A percentile compares a stretch with the other conserved stretches of the same genome.
phyloP scores from a whole-genome alignment of 2,113 vertebrate species.

The Vanacampus margaritifer region DNA sequence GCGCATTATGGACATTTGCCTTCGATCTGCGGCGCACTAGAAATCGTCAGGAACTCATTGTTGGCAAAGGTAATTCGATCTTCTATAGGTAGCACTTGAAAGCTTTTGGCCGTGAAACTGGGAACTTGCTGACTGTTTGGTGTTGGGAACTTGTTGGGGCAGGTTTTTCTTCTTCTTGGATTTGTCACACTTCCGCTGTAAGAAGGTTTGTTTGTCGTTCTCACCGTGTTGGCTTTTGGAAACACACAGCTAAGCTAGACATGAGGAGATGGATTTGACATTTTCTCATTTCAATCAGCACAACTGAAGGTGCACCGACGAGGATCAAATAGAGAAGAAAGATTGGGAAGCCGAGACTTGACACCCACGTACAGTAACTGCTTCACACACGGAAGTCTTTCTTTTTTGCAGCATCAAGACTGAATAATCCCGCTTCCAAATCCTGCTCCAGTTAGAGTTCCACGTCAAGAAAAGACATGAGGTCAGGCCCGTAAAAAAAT shows the following conservation, averaged over 20 bases:
- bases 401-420: conserved; percentile 13
- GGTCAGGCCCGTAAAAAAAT: conserved; percentile 29
- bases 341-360: not conserved
- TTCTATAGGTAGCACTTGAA: not conserved
- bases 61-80: conserved; percentile 32
- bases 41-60: not conserved
- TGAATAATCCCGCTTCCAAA: not conserved
- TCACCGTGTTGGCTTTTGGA: too few relatives aligned
- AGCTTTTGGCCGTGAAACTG: not conserved
- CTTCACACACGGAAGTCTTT: not conserved
- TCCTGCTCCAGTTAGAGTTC: not conserved
- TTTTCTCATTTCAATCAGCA: not conserved
- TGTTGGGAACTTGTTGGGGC: conserved; percentile 31
- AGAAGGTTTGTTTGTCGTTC: too few relatives aligned
- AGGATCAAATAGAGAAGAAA: not conserved
- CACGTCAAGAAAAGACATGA: conserved; percentile 37
- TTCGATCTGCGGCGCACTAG: conserved; percentile 1
- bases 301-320: not conserved
- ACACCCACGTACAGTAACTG: not conserved
- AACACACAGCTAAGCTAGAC: not conserved
- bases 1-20: not conserved
- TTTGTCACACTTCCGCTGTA: conserved; percentile 11
- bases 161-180: conserved; percentile 44
- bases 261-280: not conserved
- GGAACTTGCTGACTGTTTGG: conserved; percentile 15